phyloP scores from a whole-genome alignment of 1,140 invertebrate species.

The Babylonia areolata region DNA sequence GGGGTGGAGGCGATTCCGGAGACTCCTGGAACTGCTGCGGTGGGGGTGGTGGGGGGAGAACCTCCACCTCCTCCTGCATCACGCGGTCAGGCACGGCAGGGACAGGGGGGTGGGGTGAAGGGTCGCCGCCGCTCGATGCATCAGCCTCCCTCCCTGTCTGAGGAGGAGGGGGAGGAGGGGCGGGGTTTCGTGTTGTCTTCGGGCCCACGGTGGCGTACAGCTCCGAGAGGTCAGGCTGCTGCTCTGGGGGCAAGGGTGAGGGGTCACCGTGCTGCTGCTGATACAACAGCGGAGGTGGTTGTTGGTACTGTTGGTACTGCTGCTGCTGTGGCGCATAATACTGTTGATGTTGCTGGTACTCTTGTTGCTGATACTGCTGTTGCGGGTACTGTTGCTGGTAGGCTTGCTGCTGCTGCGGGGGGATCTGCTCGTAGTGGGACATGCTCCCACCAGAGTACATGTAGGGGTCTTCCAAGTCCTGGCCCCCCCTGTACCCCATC shows the following conservation, averaged over 20 bases:
- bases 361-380: slow-evolving; percentile 7
- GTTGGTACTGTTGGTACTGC: background rate
- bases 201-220: slow-evolving; percentile 24
- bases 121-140: background rate
- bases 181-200: background rate
- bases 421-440: slow-evolving; percentile 34
- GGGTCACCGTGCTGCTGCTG: background rate
- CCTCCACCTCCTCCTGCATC: background rate
- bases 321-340: background rate
- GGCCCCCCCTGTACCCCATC: background rate
- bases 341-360: slow-evolving; percentile 8
- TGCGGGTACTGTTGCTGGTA: slow-evolving; percentile 1
- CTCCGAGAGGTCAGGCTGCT: background rate
- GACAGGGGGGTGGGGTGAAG: background rate
- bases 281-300: background rate
- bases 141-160: too few species aligned
- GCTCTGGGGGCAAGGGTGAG: too few species aligned
- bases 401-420: background rate
- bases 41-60: too few species aligned
- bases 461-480: slow-evolving; percentile 1
- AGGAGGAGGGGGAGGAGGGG: background rate
- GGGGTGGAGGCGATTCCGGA: slow-evolving; percentile 26
- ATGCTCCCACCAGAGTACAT: slow-evolving; percentile 31
- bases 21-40: slow-evolving; percentile 42
- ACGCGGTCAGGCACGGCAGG: background rate